These are phyloP conservation scores for Picathartes gymnocephalus DNA, from an alignment of 2,113 vertebrate genomes.

Conservation along the genomic window DNA sequence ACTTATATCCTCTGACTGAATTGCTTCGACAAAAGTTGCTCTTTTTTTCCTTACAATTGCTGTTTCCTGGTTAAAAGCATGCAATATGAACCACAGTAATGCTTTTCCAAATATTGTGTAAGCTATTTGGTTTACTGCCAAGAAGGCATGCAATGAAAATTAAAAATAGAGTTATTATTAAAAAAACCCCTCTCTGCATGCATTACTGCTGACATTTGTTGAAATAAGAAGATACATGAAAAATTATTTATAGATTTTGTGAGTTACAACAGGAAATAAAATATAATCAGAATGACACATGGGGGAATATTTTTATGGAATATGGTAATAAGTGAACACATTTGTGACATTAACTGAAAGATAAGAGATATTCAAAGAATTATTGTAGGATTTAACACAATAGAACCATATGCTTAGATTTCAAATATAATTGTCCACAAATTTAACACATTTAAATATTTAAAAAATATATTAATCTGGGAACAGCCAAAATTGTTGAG, in stretches of 20 bases:
- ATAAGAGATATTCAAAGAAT: background rate
- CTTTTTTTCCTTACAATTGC: background rate
- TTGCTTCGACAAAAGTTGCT: background rate
- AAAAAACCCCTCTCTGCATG: background rate
- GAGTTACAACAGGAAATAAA: background rate
- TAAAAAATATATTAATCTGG: background rate
- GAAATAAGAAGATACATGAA: background rate
- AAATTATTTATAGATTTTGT: background rate
- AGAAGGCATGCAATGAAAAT: background rate
- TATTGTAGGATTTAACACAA: background rate
- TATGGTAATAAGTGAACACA: background rate
- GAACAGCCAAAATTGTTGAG: background rate
- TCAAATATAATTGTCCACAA: background rate
- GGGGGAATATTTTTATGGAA: background rate
- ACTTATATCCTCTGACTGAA: background rate
- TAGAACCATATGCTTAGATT: background rate
- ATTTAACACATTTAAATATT: background rate
- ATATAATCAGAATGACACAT: background rate
- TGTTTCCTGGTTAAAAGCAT: background rate
- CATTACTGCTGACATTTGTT: background rate
- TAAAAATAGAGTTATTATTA: background rate
- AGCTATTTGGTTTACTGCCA: background rate
- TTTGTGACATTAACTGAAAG: background rate
- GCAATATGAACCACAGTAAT: background rate
- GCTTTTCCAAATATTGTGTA: background rate